Percentiles rank a stretch among this genome's conserved stretches.
phyloP scores from a whole-genome alignment of 2,797 vertebrate species.

The Ctenosaura bakeri region DNA sequence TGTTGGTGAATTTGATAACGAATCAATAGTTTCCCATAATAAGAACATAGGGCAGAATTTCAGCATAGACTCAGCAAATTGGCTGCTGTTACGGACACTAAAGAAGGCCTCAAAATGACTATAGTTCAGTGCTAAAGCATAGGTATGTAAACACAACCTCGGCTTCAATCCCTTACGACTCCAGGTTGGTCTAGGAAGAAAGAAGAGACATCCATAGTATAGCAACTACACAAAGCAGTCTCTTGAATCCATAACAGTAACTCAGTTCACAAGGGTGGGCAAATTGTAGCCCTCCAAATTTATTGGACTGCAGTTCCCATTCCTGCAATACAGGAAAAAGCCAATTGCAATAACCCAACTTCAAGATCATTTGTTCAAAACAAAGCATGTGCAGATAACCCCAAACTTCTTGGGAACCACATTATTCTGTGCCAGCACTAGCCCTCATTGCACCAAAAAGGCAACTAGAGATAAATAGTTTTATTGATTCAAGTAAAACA shows the following conservation, averaged over 20 bases:
- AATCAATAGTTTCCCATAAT: background rate
- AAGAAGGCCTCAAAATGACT: no score
- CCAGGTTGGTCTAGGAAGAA: background rate
- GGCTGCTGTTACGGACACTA: no score
- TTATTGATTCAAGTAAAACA: no score
- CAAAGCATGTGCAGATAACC: background rate
- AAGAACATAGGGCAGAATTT: no score
- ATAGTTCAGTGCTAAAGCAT: no score
- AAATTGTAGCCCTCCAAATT: background rate
- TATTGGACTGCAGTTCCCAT: background rate
- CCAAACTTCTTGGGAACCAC: background rate
- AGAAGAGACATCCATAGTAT: background rate
- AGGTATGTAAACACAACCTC: no score
- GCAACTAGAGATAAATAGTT: background rate
- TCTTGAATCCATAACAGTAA: no score
- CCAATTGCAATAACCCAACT: no score
- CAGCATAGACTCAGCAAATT: no score
- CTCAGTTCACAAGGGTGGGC: background rate
- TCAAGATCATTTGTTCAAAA: background rate
- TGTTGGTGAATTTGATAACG: background rate
- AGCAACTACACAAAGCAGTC: no score
- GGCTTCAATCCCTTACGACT: no score
- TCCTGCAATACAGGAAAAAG: background rate
- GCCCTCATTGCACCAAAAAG: background rate
- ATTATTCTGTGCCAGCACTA: background rate